phyloP scores from a whole-genome alignment of 1,140 invertebrate species.

The Apis florea region DNA sequence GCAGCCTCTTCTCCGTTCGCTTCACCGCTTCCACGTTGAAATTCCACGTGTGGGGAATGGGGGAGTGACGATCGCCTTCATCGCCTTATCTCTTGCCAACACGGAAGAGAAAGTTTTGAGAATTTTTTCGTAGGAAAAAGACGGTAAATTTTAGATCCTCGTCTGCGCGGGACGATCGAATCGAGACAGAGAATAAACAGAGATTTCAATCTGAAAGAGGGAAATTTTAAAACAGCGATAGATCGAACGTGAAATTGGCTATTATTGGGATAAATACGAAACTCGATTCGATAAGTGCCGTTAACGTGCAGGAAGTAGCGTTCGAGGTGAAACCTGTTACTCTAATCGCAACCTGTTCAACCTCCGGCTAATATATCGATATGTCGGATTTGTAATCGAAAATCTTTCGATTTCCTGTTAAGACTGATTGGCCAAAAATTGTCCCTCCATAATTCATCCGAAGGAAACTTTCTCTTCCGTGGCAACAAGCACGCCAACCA shows the following conservation, averaged over 20 bases:
- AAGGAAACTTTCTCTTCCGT: neutral
- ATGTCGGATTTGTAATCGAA: neutral
- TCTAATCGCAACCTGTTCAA: neutral
- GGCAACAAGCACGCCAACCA: accelerated
- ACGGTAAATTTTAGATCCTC: no score
- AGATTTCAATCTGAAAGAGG: neutral
- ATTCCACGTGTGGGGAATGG: slow-evolving; percentile 34
- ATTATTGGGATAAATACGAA: neutral
- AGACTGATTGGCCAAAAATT: neutral
- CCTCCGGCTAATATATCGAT: neutral
- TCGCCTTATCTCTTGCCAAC: no score
- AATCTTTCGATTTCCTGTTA: neutral
- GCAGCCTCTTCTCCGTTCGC: slow-evolving; percentile 25
- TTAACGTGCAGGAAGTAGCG: neutral
- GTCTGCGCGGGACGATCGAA: no score
- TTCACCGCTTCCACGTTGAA: slow-evolving; percentile 2
- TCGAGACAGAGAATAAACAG: no score
- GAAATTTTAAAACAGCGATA: no score
- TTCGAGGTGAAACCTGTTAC: neutral
- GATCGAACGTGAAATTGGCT: no score
- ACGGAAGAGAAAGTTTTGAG: no score
- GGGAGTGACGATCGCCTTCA: no score
- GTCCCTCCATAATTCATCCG: neutral
- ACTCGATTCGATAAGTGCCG: neutral
- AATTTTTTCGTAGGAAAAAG: no score